Evolutionary conservation across 2,888 invertebrate genomes (phyloP).

Genomic region (Bombylius major): DNA sequence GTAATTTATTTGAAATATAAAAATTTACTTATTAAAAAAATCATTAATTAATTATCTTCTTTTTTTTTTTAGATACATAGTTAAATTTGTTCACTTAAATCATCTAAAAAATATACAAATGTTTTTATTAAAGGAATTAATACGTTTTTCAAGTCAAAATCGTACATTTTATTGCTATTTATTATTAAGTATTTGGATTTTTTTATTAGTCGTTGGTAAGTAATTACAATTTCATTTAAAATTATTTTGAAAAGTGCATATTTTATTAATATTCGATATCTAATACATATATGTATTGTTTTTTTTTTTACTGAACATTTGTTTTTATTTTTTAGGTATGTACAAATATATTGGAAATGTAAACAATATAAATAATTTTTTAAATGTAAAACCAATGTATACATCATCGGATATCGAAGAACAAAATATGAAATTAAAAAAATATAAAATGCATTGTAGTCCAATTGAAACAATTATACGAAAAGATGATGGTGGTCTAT

Average conservation of each 20-base stretch:
- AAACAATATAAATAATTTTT: conserved; percentile 29
- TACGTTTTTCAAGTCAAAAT: conserved; percentile 53
- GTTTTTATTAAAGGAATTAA: conserved; percentile 41
- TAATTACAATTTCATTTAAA: neutral
- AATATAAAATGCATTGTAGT: conserved; percentile 57
- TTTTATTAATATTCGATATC: neutral
- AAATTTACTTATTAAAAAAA: too few species aligned
- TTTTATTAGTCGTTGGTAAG: conserved; percentile 60
- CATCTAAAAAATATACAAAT: neutral
- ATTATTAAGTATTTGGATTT: conserved; percentile 70
- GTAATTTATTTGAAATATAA: too few species aligned
- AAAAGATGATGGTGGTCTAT: conserved; percentile 53
- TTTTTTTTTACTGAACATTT: neutral
- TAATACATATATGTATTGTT: too few species aligned
- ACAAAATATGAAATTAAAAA: conserved; percentile 48
- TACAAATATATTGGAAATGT: conserved; percentile 61
- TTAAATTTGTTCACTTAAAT: too few species aligned
- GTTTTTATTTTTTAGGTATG: conserved; percentile 43
- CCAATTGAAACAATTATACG: conserved; percentile 54
- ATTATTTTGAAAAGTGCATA: neutral
- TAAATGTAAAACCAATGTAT: conserved; percentile 20
- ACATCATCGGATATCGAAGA: conserved; percentile 32
- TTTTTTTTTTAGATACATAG: too few species aligned
- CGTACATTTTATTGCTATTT: conserved; percentile 71
- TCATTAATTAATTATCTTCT: too few species aligned